Conservation (phyloP, 1,140 invertebrate species). For the Chlorops oryzae region DNA sequence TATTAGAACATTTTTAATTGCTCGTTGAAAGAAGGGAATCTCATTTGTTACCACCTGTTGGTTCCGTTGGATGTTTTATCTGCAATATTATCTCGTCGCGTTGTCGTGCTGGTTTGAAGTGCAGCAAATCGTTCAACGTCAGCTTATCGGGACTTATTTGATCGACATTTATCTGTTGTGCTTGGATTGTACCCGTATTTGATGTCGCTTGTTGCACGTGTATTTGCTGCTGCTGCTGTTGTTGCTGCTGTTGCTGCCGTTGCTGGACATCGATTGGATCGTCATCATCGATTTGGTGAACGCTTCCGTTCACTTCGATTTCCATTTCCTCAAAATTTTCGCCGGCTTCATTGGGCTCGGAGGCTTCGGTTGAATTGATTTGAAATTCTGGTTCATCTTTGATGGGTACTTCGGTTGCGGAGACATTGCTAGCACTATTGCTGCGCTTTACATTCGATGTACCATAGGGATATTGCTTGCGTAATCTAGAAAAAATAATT, state of each 20-base stretch:
- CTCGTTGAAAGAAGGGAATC: not conserved
- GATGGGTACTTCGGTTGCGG: too few species aligned
- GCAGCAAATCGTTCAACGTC: slow-evolving; percentile 38
- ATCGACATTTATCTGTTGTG: slow-evolving; percentile 31
- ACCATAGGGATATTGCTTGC: slow-evolving; percentile 42
- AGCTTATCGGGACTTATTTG: slow-evolving; percentile 43
- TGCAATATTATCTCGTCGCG: slow-evolving; percentile 44
- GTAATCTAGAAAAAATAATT: slow-evolving; percentile 31
- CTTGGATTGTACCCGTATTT: slow-evolving; percentile 26
- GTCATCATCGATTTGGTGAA: slow-evolving; percentile 38
- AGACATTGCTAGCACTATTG: slow-evolving; percentile 13
- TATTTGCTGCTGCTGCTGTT: slow-evolving; percentile 23
- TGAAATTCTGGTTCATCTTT: slow-evolving; percentile 42
- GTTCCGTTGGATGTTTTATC: slow-evolving; percentile 39
- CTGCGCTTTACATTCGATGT: slow-evolving; percentile 1
- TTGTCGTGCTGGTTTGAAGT: slow-evolving; percentile 34
- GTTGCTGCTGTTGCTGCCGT: slow-evolving; percentile 28
- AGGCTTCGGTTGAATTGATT: slow-evolving; percentile 30
- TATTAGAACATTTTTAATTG: too few species aligned
- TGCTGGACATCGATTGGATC: slow-evolving; percentile 32
- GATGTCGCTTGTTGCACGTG: slow-evolving; percentile 18
- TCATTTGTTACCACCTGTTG: slow-evolving; percentile 22
- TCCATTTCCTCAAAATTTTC: slow-evolving; percentile 43
- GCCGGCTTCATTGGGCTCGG: slow-evolving; percentile 35
- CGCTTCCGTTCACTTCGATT: slow-evolving; percentile 36